Evolutionary conservation across 2,113 vertebrate genomes (phyloP), one percentile per base, ranked within the genome.

Genomic region (Morone chrysops): DNA sequence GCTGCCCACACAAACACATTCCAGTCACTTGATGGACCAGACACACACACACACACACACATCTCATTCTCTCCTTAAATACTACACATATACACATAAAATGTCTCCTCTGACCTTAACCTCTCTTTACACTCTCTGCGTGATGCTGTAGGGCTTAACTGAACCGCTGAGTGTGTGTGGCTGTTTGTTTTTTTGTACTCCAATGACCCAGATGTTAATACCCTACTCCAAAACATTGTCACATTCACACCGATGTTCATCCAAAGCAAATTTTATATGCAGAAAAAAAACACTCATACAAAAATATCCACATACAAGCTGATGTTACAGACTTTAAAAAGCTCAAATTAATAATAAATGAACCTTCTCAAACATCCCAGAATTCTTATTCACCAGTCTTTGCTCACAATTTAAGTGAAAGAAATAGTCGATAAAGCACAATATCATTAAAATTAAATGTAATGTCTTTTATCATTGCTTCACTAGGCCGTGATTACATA

Each of bases 1-100:
- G 82, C 86, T 85, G 85, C 86, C 83, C 90, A 82, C 83, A 75
- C 68, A 87, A 87, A 92, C 88, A 92, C 92, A 93, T 93, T 93
- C 92, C 91, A 88, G 56, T 88, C 86, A 88, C 77, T 84, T 90
- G 89, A 90, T 91, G 88, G 85, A 90, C 70, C 90, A 87, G 79
- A 90, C 75, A 85, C 70, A 77, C 65, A 62, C 67, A 86, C 59
- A 72, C 51, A 86, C 59, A 75, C 51, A 85, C 73, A 78, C 61
- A 60, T 17, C 36, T 62, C 18, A 22, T 43, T 59, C 38, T 22
- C 65, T 66, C 60, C 51, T 16, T 36, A 65, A 41, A 74, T n/a
- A 73, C 51, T 18, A 36, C 70, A 70, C 60, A 60, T 57, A 41
- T 45, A 75, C 47, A 62, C 60, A 51, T 70, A 43, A 25, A 78